Base-by-base conservation (phyloP, 1,140 invertebrate species). In the Eriosoma lanigerum region DNA sequence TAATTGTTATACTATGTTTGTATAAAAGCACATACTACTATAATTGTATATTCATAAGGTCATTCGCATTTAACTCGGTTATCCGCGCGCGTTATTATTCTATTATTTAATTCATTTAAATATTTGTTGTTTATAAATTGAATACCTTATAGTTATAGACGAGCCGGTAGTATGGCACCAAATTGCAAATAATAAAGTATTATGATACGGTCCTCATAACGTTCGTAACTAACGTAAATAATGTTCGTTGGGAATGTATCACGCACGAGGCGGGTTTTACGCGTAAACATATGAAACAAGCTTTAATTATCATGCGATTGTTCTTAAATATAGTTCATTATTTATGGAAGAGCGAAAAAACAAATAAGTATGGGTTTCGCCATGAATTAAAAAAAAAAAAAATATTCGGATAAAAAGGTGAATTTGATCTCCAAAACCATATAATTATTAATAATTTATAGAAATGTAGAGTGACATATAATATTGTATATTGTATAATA, bases 141-240 rank as follows among this genome's bases (percentile, higher is more conserved):
- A 38, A 38, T 38, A 38, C 32, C 32, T 38, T 38, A 38, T 38
- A 8, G 32, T 38, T 8, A 38, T 4, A n/a, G n/a, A n/a, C n/a
- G n/a, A n/a, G n/a, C n/a, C n/a, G n/a, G n/a, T n/a, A n/a, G n/a
- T 3, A 38, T 38, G 3, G n/a, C 32, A 21, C 52, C 19, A 19
- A 21, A 66, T 38, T 32, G 44, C 12, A 66, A 38, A 68, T 68
- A n/a, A 48, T 68, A 64, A n/a, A n/a, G n/a, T n/a, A n/a, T n/a
- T 12, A 68, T 12, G 21, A 12, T 12, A 6, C 9, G 38, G 64
- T 48, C 46, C n/a, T n/a, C n/a, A n/a, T n/a, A n/a, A n/a, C 2
- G 44, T 21, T 68, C 44, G 13, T 5, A 0, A 46, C n/a, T 21
- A 12, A 21, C 24, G 17, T 38, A 17, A 32, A 60, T 60, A n/a